Percentiles rank a stretch among this genome's conserved stretches.
phyloP scores from a whole-genome alignment of 2,113 vertebrate genomes.

The Pseudorectes ferrugineus region DNA sequence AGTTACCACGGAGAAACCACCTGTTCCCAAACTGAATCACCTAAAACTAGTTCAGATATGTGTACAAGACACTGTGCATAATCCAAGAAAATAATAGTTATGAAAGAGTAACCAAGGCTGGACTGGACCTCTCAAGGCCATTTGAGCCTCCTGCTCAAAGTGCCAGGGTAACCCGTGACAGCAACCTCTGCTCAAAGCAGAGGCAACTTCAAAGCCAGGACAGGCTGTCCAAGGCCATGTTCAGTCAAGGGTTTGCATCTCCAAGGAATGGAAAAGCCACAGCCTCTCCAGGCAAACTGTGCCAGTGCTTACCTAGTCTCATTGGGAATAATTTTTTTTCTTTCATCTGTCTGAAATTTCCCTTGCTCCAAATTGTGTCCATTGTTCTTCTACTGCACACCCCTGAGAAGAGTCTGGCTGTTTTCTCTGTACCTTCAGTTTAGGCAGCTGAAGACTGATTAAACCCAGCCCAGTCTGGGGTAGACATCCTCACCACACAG shows the following conservation, averaged over 20 bases:
- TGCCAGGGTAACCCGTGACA: background rate
- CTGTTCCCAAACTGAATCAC: background rate
- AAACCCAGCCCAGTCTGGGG: background rate
- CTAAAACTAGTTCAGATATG: background rate
- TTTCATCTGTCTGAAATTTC: background rate
- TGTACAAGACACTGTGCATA: background rate
- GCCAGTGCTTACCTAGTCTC: background rate
- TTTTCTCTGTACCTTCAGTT: background rate
- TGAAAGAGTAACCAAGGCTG: background rate
- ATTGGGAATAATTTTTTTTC: background rate
- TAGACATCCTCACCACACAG: background rate
- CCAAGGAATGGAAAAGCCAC: background rate
- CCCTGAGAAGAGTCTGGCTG: background rate
- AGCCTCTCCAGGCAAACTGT: background rate
- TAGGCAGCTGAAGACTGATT: background rate
- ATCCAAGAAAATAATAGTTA: background rate
- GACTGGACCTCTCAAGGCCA: background rate
- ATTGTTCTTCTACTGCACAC: background rate
- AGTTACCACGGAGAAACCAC: background rate
- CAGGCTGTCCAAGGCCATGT: background rate
- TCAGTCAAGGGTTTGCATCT: background rate
- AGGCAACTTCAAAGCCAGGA: background rate
- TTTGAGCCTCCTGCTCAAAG: background rate
- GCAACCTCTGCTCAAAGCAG: background rate
- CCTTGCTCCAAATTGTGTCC: background rate